phyloP scores from a whole-genome alignment of 2,797 vertebrate genomes.

The Loris lydekkerianus region DNA sequence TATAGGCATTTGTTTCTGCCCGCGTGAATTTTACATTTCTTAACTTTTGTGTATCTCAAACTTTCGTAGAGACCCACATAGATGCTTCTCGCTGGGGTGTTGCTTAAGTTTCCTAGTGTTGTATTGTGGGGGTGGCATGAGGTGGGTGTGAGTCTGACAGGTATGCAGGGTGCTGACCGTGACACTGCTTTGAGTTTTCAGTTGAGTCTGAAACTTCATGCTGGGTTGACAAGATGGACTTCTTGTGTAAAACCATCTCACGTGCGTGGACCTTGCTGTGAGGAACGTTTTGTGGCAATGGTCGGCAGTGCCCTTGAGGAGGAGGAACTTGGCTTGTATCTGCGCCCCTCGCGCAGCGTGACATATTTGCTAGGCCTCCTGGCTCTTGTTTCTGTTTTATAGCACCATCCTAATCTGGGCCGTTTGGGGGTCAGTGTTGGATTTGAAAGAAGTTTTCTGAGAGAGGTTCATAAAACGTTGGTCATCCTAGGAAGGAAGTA shows the following conservation, averaged over 20 bases:
- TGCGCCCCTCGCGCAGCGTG: fast-evolving
- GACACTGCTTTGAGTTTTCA: not conserved
- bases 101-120: not conserved
- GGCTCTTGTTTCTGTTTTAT: not conserved
- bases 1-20: too few relatives aligned
- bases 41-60: too few relatives aligned
- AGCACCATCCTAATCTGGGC: not conserved
- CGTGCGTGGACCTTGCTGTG: fast-evolving
- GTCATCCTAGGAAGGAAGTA: not conserved
- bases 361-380: not conserved
- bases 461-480: not conserved
- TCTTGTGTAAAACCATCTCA: fast-evolving
- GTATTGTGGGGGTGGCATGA: not conserved
- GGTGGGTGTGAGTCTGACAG: not conserved
- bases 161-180: too few relatives aligned
- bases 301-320: not conserved
- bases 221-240: not conserved
- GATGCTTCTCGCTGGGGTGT: not conserved
- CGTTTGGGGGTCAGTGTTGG: not conserved
- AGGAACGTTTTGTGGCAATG: not conserved
- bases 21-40: too few relatives aligned
- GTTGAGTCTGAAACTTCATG: not conserved
- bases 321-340: too few relatives aligned
- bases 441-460: not conserved
- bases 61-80: too few relatives aligned